Conservation (phyloP, 2,888 invertebrate genomes). For the Coremacera marginata region DNA sequence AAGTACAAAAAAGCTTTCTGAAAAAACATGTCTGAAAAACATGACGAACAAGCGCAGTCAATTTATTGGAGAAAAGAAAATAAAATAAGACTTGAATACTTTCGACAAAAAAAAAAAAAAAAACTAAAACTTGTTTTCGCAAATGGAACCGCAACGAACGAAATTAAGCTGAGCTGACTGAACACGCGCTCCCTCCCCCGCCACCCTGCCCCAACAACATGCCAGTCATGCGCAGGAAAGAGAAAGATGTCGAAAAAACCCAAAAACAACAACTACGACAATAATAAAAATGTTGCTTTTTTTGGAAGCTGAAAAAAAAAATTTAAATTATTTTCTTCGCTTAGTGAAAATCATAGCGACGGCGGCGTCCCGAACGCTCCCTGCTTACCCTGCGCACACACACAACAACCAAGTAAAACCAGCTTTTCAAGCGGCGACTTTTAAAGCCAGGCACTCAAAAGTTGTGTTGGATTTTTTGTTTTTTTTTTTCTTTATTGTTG, state of each 20-base stretch:
- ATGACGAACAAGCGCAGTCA: too few species aligned
- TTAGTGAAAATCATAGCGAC: constrained; percentile 36
- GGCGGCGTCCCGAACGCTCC: constrained; percentile 10
- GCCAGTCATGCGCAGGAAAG: too few species aligned
- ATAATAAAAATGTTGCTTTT: not conserved
- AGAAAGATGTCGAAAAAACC: not conserved
- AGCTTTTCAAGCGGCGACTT: constrained; percentile 19
- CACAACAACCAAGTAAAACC: not conserved
- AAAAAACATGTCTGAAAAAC: not conserved
- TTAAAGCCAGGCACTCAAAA: not conserved
- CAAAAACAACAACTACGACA: not conserved
- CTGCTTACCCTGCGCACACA: not conserved
- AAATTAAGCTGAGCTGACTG: not conserved
- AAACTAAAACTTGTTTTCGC: constrained; percentile 36
- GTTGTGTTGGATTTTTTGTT: not conserved
- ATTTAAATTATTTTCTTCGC: constrained; percentile 26
- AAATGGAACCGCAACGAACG: constrained; percentile 16
- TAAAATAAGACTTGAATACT: not conserved
- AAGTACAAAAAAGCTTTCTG: not conserved
- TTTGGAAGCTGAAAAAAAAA: too few species aligned
- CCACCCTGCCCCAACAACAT: too few species aligned
- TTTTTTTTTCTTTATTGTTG: constrained; percentile 18
- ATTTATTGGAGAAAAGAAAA: not conserved
- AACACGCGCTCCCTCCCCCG: not conserved
- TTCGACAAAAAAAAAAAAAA: not conserved